Evolutionary conservation across 2,888 invertebrate species (phyloP).

Genomic region (Willowsia nigromaculata): DNA sequence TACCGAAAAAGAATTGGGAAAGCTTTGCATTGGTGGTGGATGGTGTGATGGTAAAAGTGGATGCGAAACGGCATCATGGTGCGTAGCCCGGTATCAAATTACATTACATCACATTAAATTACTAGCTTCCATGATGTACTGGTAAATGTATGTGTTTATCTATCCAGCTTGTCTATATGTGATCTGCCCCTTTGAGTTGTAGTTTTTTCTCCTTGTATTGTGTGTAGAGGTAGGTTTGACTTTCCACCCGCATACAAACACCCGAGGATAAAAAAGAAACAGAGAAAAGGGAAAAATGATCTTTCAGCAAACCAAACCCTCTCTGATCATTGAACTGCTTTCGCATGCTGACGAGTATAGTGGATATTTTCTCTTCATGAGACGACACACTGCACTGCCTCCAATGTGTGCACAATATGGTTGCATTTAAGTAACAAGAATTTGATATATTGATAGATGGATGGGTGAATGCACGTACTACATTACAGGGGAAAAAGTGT

Average conservation of each 20-base stretch:
- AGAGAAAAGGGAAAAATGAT: slow-evolving; percentile 55
- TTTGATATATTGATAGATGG: slow-evolving; percentile 5
- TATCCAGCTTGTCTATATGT: too few relatives aligned
- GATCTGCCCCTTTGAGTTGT: not conserved
- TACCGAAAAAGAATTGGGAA: slow-evolving; percentile 35
- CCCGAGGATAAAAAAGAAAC: slow-evolving; percentile 44
- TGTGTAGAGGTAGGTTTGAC: slow-evolving; percentile 41
- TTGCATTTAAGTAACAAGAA: slow-evolving; percentile 56
- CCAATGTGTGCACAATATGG: slow-evolving; percentile 38
- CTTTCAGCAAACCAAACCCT: slow-evolving; percentile 40
- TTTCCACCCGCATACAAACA: slow-evolving; percentile 55
- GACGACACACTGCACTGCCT: not conserved
- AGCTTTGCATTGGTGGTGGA: not conserved
- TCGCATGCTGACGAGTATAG: slow-evolving; percentile 12
- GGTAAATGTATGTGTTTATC: slow-evolving; percentile 30
- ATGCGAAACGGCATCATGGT: slow-evolving; percentile 50
- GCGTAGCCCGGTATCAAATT: slow-evolving; percentile 71
- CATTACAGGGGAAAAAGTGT: too few relatives aligned
- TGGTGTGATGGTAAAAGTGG: slow-evolving; percentile 28
- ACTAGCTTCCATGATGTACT: slow-evolving; percentile 46
- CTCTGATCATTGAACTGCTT: slow-evolving; percentile 57
- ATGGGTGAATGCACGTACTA: not conserved
- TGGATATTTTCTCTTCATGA: not conserved
- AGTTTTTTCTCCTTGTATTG: slow-evolving; percentile 2
- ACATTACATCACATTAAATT: slow-evolving; percentile 77